These are phyloP conservation scores for Cephus nigrinus DNA, from an alignment of 2,888 invertebrate genomes.

Conservation along the genomic window DNA sequence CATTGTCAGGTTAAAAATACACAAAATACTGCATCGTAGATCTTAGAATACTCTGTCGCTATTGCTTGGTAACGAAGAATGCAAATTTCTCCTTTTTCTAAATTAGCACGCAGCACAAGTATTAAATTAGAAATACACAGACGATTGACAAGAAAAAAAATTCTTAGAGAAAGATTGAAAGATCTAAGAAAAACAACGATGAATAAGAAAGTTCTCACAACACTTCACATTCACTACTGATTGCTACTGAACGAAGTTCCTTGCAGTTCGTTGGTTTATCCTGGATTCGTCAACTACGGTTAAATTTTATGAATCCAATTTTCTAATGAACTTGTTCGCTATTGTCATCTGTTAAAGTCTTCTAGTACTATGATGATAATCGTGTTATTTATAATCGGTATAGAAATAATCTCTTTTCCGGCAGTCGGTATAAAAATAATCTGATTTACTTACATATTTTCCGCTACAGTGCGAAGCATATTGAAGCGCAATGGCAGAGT, in stretches of 20 bases:
- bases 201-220: background rate
- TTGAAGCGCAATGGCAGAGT: background rate
- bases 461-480: background rate
- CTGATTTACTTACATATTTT: background rate
- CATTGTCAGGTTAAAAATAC: conserved; percentile 6
- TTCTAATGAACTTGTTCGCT: background rate
- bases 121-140: background rate
- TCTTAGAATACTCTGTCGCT: background rate
- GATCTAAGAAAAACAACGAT: background rate
- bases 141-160: background rate
- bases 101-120: background rate
- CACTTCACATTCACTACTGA: background rate
- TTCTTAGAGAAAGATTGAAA: background rate
- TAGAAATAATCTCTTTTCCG: too few relatives aligned
- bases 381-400: background rate
- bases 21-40: background rate
- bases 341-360: background rate
- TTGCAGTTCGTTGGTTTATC: background rate
- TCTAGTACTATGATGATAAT: background rate
- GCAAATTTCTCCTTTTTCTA: background rate
- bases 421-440: background rate
- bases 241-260: background rate
- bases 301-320: background rate
- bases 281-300: background rate
- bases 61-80: background rate